Evolutionary conservation across 1,140 invertebrate genomes (phyloP).

Genomic region (Pantala flavescens): DNA sequence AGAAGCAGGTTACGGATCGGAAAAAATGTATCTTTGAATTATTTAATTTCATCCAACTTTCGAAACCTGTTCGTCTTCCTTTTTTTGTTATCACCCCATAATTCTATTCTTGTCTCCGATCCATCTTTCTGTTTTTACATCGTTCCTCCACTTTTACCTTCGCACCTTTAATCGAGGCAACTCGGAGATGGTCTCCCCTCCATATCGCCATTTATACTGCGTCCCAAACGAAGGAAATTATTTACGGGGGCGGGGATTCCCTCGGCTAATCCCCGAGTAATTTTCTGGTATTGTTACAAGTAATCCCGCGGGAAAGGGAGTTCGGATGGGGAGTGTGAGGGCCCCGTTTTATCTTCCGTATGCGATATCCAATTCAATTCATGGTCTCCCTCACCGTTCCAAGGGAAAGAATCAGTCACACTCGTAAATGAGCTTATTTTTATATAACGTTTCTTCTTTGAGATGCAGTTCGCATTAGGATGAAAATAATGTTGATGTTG

Average conservation of each 20-base stretch:
- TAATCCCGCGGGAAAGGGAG: conserved; percentile 19
- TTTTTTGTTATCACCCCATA: neutral
- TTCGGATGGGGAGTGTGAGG: neutral
- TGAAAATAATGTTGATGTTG: too few relatives aligned
- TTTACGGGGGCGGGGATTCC: conserved; percentile 21
- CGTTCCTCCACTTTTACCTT: neutral
- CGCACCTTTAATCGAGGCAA: neutral
- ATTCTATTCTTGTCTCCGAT: neutral
- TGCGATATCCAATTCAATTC: too few relatives aligned
- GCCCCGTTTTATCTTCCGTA: too few relatives aligned
- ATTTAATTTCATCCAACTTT: too few relatives aligned
- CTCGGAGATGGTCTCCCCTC: neutral
- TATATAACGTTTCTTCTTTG: too few relatives aligned
- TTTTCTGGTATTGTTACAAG: conserved; percentile 26
- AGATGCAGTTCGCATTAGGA: too few relatives aligned
- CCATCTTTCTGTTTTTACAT: neutral
- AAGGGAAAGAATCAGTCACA: too few relatives aligned
- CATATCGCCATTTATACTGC: conserved; percentile 7
- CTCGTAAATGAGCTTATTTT: too few relatives aligned
- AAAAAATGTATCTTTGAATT: too few relatives aligned
- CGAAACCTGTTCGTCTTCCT: too few relatives aligned
- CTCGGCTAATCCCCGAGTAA: conserved; percentile 24
- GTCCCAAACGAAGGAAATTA: conserved; percentile 22
- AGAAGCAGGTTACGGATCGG: too few relatives aligned
- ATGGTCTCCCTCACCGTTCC: too few relatives aligned